phyloP scores from a whole-genome alignment of 2,113 vertebrate genomes.

The Forbesichthys agassizii region DNA sequence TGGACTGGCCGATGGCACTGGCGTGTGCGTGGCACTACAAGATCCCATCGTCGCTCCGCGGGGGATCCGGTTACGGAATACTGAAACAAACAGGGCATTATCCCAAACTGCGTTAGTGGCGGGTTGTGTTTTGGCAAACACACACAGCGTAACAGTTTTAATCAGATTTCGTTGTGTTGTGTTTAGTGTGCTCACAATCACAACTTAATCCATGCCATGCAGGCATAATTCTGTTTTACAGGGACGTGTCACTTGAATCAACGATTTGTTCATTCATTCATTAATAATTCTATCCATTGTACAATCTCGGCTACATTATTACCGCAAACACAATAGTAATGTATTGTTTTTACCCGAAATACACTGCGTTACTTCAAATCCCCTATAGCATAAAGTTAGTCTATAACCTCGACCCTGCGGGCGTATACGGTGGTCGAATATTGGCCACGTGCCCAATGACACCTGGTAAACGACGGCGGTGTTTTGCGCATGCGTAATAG shows the following conservation, averaged over 20 bases:
- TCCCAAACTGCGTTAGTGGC: constrained; percentile 27
- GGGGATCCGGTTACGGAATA: constrained; percentile 51
- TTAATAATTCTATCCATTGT: not conserved
- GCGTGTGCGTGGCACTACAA: constrained; percentile 56
- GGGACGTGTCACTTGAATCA: not conserved
- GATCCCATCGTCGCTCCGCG: constrained; percentile 27
- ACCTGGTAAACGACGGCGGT: constrained; percentile 81
- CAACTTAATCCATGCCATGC: not conserved
- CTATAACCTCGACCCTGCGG: not conserved
- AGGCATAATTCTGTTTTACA: not conserved
- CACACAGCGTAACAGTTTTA: not conserved
- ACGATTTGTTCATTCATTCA: not conserved
- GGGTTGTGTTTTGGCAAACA: not conserved
- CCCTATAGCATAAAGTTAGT: not conserved
- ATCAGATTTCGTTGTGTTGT: no score
- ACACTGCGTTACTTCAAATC: constrained; percentile 21
- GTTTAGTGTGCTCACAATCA: not conserved
- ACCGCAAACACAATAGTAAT: not conserved
- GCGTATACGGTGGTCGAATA: constrained; percentile 28
- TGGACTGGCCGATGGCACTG: constrained; percentile 18
- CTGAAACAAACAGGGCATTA: constrained; percentile 60
- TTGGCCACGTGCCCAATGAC: constrained; percentile 79
- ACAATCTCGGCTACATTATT: not conserved
- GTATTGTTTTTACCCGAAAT: not conserved
- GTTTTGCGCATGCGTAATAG: constrained; percentile 70